Evolutionary conservation across 2,113 vertebrate genomes (phyloP), one percentile per base, ranked within the genome.

Genomic region (Ivindomyrus marchei): DNA sequence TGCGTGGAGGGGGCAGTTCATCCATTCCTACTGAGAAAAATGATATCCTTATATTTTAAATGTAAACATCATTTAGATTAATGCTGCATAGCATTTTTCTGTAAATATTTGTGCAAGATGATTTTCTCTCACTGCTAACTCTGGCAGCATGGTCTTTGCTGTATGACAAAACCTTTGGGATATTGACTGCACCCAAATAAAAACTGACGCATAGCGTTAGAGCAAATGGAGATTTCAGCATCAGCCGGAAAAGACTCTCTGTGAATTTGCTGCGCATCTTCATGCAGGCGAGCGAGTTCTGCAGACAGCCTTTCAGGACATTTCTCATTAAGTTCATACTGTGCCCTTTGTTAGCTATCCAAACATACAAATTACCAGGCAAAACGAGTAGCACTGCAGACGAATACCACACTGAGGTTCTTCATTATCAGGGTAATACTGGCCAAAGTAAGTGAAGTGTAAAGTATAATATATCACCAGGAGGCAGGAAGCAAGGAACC

Each of bases 291-390:
- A 66, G 70, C 87, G 85, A 70, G 3, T 27, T 11, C 90, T 89
- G 88, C 88, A 91, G 50, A 42, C 46, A 70, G 80, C 56, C 89
- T 90, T 88, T 93, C 93, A 94, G 94, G 94, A 95, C 93, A 93
- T 94, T 96, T 95, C 92, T 94, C 93, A 96, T 96, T 96, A 95
- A 92, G 90, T 93, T 93, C 94, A 95, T 92, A 94, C 93, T 93
- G 94, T 92, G 94, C 92, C 91, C 92, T 94, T 90, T 92, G 94
- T 94, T 94, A 77, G 36, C 42, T 58, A 24, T n/a, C 70, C 90
- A 88, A 91, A 27, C 94, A 95, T 93, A 94, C 93, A 95, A 95
- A 95, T 95, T 91, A 94, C 91, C 92, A 92, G 42, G 19, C 21
- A n/a, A 56, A n/a, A 52, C 13, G 45, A 87, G 80, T n/a, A 85